Percentiles rank a stretch among this genome's conserved stretches.
Evolutionary conservation across 53 echinoderm and acorn worm genomes (phyloP).

Genomic region (Zoroaster sp.): DNA sequence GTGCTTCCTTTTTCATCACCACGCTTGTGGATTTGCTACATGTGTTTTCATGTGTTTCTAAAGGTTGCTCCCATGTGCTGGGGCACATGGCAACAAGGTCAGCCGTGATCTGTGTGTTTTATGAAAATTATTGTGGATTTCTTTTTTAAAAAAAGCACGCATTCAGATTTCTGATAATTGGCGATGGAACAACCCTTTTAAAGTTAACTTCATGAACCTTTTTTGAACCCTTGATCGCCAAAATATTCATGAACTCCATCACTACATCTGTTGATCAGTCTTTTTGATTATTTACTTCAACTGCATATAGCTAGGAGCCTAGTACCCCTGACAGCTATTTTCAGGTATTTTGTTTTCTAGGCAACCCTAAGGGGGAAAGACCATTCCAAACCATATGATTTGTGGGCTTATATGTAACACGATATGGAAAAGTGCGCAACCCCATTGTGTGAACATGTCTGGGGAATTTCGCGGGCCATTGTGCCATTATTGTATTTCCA

Average conservation of each 20-base stretch:
- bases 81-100: no score
- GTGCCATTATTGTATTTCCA: constrained; percentile 11
- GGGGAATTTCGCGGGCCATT: constrained; percentile 17
- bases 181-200: neutral
- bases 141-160: no score
- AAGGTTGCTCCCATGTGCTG: no score
- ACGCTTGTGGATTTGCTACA: no score
- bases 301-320: neutral
- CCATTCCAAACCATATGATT: neutral
- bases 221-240: neutral
- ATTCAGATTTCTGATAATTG: no score
- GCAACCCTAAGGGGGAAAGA: neutral
- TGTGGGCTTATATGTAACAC: constrained; percentile 11
- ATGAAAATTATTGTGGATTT: no score
- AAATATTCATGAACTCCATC: neutral
- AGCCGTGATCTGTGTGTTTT: no score
- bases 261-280: neutral
- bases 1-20: no score
- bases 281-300: neutral
- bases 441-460: constrained; percentile 10
- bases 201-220: neutral
- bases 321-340: neutral
- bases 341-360: neutral
- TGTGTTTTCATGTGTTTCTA: no score
- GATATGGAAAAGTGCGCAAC: constrained; percentile 26